Conservation (phyloP, 37 sponge, comb jelly and placozoan genomes). For the Crambe crambe region DNA sequence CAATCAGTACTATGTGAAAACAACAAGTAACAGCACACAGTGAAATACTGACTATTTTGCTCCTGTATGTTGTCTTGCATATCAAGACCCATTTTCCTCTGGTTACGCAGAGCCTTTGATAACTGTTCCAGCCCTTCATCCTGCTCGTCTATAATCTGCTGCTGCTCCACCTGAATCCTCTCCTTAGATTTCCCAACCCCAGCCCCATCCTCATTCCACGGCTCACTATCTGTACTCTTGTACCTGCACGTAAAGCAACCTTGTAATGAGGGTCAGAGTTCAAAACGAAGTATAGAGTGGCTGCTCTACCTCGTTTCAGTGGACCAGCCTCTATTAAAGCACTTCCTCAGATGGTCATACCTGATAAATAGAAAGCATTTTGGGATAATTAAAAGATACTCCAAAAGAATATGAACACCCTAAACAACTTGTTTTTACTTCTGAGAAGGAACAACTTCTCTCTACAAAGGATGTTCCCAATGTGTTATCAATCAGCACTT, state of each 20-base stretch:
- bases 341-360: conserved; percentile 22
- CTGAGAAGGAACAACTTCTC: background rate
- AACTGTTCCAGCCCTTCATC: conserved; percentile 82
- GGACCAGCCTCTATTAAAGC: conserved; percentile 26
- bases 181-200: conserved; percentile 25
- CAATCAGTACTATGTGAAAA: too few species aligned
- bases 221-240: conserved; percentile 4
- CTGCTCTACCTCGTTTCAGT: conserved; percentile 1
- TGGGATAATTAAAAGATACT: too few species aligned
- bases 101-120: conserved; percentile 76
- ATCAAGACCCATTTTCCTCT: conserved; percentile 76
- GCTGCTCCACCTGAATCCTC: conserved; percentile 43
- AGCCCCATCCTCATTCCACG: conserved; percentile 14
- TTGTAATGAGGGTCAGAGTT: background rate
- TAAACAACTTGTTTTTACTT: too few species aligned
- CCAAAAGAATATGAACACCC: too few species aligned
- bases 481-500: background rate
- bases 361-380: background rate
- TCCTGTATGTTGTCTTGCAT: conserved; percentile 78
- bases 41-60: conserved; percentile 85
- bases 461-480: background rate
- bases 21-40: too few species aligned
- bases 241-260: background rate
- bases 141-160: conserved; percentile 73
- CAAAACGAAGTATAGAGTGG: background rate